Percentiles rank a stretch among this genome's conserved stretches.
Conservation (phyloP, 2,888 invertebrate species). For the Acronicta leporina region DNA sequence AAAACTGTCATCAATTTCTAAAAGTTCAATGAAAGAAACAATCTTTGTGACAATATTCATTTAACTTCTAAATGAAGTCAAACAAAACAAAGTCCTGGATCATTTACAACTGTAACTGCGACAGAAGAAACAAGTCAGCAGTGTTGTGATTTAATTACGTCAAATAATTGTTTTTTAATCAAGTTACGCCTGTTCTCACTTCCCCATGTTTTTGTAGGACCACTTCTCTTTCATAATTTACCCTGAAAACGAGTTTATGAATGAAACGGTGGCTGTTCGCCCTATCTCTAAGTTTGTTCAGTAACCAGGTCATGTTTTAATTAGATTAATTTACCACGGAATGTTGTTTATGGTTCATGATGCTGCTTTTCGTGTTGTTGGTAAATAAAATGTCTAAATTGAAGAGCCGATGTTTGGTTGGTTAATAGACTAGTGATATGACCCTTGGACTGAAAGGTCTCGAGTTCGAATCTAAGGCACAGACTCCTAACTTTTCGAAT, state of each 20-base stretch:
- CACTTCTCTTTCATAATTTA: slow-evolving; percentile 39
- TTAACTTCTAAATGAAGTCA: slow-evolving; percentile 22
- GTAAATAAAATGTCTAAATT: not conserved
- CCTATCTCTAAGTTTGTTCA: slow-evolving; percentile 25
- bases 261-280: slow-evolving; percentile 22
- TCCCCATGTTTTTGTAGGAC: slow-evolving; percentile 34
- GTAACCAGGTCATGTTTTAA: not conserved
- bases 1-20: too few species aligned
- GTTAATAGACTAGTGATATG: too few species aligned
- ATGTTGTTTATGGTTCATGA: not conserved
- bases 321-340: not conserved
- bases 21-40: slow-evolving; percentile 14
- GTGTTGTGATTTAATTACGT: slow-evolving; percentile 66
- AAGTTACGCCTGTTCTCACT: slow-evolving; percentile 53
- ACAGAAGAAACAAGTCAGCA: slow-evolving; percentile 31
- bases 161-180: slow-evolving; percentile 68
- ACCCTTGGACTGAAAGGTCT: too few species aligned
- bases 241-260: slow-evolving; percentile 49
- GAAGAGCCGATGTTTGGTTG: too few species aligned
- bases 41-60: not conserved
- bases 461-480: too few species aligned
- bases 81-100: slow-evolving; percentile 27
- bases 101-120: slow-evolving; percentile 27
- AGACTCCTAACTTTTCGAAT: too few species aligned
- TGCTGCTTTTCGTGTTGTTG: not conserved